Base-by-base conservation (phyloP, 1,140 invertebrate genomes). In the Drosophila pseudoananassae region DNA sequence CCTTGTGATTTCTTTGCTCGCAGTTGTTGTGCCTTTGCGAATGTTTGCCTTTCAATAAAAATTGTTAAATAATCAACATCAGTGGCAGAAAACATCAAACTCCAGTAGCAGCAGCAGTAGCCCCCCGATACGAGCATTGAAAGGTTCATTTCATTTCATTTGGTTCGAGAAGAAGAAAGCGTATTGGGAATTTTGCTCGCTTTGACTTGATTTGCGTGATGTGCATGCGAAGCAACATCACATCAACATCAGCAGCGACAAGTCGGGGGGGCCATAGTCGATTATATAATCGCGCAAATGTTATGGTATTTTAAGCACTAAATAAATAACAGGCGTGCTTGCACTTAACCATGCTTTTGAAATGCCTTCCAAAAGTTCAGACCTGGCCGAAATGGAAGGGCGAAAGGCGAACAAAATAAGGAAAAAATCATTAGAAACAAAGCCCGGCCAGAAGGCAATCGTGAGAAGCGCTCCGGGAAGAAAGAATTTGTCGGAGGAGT, bases 231-330 rank as follows among this genome's bases (percentile, higher is more conserved):
- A 68, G 58, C 57, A 51, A 49, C 61, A 54, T 40, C 64, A 50
- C 78, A 40, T 40, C 38, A n/a, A 14, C 38, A 40, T 40, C 60
- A 47, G 36, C 64, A 51, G 51, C 72, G 74, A 61, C 54, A 78
- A 61, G 46, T 61, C n/a, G 38, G 14, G n/a, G n/a, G 38, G 38
- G n/a, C 38, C 3, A n/a, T 14, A 40, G 38, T 25, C 33, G 47
- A 71, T 85, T 85, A 87, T 81, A 78, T 85, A 85, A 85, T 58
- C 27, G 53, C 57, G 74, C 74, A 88, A 87, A 85, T 87, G 82
- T 87, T 85, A 87, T 87, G 82, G 78, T 87, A 85, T 85, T 85
- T 85, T 63, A 87, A 85, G 81, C 82, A 87, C 81, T 77, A 70
- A 77, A 87, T 81, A 85, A 85, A 85, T 81, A 85, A 81, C 63